These are phyloP conservation scores for Amazona ochrocephala DNA, from an alignment of 2,797 vertebrate genomes.

Conservation along the genomic window DNA sequence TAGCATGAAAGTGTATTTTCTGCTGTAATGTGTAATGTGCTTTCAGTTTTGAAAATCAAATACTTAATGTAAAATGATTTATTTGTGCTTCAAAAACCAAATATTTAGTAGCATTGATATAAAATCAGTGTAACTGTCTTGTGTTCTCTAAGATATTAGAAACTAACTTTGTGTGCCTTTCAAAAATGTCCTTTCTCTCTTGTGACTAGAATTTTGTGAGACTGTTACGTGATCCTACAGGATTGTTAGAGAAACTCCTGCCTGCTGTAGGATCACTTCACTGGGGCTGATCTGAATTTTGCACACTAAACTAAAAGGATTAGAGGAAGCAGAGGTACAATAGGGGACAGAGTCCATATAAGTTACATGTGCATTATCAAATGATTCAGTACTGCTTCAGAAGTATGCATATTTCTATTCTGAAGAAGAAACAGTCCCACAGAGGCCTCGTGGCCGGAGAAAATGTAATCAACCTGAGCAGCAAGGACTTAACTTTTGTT, in stretches of 20 bases:
- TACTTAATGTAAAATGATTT: neutral
- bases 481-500: neutral
- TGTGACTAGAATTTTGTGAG: neutral
- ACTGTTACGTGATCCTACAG: neutral
- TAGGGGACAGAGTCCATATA: neutral
- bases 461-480: neutral
- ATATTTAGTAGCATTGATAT: neutral
- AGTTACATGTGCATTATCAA: neutral
- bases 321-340: neutral
- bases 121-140: neutral
- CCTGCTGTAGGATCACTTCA: neutral
- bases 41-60: neutral
- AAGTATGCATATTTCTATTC: neutral
- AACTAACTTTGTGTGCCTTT: neutral
- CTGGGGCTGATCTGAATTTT: neutral
- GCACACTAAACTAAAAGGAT: neutral
- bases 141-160: neutral
- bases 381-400: neutral
- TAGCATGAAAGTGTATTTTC: neutral
- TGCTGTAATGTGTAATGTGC: neutral
- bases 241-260: neutral
- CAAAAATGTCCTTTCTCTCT: neutral
- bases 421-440: neutral
- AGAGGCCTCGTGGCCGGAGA: neutral
- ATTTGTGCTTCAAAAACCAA: neutral